Conservation (phyloP, 2,888 invertebrate species). For the Laspeyria flexula region DNA sequence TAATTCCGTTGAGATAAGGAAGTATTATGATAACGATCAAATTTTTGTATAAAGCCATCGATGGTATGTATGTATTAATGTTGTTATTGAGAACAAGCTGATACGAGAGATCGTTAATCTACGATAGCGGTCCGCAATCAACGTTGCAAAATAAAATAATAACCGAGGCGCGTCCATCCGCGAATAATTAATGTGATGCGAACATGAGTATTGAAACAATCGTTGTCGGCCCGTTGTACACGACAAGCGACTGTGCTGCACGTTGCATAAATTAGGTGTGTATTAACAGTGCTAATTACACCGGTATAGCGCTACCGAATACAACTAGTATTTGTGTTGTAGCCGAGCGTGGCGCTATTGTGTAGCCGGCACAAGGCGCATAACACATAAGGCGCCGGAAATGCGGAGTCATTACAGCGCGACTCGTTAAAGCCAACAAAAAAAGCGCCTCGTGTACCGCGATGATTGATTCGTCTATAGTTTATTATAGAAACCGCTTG, state of each 20-base stretch:
- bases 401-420: constrained; percentile 67
- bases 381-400: constrained; percentile 58
- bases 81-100: constrained; percentile 60
- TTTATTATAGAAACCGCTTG: constrained; percentile 57
- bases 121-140: constrained; percentile 53
- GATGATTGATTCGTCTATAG: constrained; percentile 74
- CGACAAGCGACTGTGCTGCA: constrained; percentile 46
- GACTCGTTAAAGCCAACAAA: constrained; percentile 71
- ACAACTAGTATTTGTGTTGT: constrained; percentile 56
- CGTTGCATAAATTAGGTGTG: constrained; percentile 61
- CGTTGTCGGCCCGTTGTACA: constrained; percentile 27
- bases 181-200: constrained; percentile 64
- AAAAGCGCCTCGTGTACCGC: constrained; percentile 59
- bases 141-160: constrained; percentile 66
- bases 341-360: constrained; percentile 55
- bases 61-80: constrained; percentile 48
- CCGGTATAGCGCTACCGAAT: constrained; percentile 63
- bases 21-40: constrained; percentile 54
- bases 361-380: constrained; percentile 54
- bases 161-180: constrained; percentile 54
- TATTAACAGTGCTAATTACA: constrained; percentile 72
- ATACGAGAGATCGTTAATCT: constrained; percentile 55
- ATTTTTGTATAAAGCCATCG: constrained; percentile 56
- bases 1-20: constrained; percentile 52
- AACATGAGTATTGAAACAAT: constrained; percentile 62